Percentiles rank a stretch among this genome's conserved stretches.
These are phyloP conservation scores for Delphinapterus leucas DNA, from an alignment of 2,113 vertebrate species.

Conservation along the genomic window DNA sequence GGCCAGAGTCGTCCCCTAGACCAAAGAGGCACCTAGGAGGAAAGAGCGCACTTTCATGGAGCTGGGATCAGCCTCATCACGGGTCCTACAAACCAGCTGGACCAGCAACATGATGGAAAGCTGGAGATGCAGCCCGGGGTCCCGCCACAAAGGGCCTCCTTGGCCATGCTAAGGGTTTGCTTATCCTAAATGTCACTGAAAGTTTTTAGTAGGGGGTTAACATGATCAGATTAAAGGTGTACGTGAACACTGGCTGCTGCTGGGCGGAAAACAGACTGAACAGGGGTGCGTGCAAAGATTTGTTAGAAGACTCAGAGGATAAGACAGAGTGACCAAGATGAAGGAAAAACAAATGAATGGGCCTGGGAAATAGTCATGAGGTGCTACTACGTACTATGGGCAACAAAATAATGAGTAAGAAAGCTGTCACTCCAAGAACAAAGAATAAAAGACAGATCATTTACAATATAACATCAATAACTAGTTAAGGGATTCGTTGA, in stretches of 20 bases:
- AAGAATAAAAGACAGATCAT: background rate
- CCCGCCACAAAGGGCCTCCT: no score
- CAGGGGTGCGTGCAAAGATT: background rate
- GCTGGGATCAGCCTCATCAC: background rate
- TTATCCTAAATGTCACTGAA: background rate
- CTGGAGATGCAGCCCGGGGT: no score
- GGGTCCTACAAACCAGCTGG: background rate
- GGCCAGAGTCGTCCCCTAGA: background rate
- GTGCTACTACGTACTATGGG: background rate
- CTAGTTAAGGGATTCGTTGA: background rate
- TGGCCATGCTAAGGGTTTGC: background rate
- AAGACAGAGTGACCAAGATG: background rate
- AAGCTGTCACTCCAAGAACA: background rate
- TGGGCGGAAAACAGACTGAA: background rate
- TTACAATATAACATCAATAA: background rate
- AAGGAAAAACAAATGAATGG: background rate
- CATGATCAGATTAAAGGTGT: background rate
- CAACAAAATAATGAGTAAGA: background rate
- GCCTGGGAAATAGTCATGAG: background rate
- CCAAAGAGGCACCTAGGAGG: fast-evolving
- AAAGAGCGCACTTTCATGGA: background rate
- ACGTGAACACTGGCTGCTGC: background rate
- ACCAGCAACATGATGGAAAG: background rate
- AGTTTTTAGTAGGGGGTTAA: background rate
- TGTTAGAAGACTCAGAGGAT: background rate